A percentile compares a stretch with the other conserved stretches of the same genome.
phyloP scores from a whole-genome alignment of 2,113 vertebrate species.

The Phodopus roborovskii region DNA sequence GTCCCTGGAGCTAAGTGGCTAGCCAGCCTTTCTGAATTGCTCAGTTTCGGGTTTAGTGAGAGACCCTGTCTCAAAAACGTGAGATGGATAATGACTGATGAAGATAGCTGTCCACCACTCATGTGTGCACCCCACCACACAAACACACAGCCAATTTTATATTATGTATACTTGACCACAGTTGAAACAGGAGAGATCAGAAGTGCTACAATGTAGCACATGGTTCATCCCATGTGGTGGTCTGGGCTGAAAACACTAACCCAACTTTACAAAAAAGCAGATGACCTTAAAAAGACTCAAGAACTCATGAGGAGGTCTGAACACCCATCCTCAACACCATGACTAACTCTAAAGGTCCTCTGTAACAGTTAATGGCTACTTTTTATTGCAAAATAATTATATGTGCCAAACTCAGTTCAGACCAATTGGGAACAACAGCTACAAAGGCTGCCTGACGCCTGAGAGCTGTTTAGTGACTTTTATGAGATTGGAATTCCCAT shows the following conservation, averaged over 20 bases:
- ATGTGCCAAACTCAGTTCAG: conserved; percentile 69
- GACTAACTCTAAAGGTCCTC: not conserved
- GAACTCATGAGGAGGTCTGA: not conserved
- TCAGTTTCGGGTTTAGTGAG: not conserved
- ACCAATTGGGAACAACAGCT: conserved; percentile 71
- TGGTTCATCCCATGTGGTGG: too few species aligned
- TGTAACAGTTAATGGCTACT: not conserved
- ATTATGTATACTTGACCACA: not conserved
- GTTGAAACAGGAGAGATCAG: not conserved
- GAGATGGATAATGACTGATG: not conserved
- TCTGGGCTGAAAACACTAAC: fast-evolving
- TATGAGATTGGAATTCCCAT: conserved; percentile 83
- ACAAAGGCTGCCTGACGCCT: conserved; percentile 76
- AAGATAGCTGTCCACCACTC: not conserved
- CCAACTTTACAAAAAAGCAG: not conserved
- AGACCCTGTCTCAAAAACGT: not conserved
- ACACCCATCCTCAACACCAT: not conserved
- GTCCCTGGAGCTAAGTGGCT: not conserved
- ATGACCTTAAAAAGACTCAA: not conserved
- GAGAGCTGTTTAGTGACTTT: conserved; percentile 79
- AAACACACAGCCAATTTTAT: not conserved
- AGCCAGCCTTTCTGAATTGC: not conserved
- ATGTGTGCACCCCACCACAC: not conserved
- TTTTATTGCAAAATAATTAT: conserved; percentile 43
- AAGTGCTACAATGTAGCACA: not conserved